Evolutionary conservation across 2,888 invertebrate genomes (phyloP).

Genomic region (Patella ulyssiponensis): DNA sequence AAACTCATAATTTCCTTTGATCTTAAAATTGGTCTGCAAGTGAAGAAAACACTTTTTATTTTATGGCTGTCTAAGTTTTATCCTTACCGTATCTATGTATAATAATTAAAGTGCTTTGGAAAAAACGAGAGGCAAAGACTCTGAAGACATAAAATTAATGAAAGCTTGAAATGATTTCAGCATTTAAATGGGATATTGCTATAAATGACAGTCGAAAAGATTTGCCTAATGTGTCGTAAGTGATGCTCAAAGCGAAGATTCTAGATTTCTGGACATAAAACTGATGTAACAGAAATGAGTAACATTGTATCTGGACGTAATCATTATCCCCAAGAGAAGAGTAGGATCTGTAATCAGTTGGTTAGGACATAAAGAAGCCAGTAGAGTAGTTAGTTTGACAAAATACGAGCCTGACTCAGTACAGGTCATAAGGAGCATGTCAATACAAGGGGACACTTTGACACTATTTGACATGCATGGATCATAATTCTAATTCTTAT

Average conservation of each 20-base stretch:
- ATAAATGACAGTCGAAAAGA: conserved; percentile 2
- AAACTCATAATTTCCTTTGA: no score
- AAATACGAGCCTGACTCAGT: conserved; percentile 5
- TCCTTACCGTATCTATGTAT: background rate
- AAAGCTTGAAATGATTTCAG: conserved; percentile 1
- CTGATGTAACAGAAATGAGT: conserved; percentile 1
- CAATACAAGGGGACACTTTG: background rate
- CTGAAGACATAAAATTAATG: conserved; percentile 7
- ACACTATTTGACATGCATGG: background rate
- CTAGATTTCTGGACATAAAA: conserved; percentile 5
- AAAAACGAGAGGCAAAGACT: background rate
- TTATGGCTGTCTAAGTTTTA: background rate
- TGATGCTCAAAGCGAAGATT: background rate
- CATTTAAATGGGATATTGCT: background rate
- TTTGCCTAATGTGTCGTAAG: background rate
- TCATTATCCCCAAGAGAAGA: background rate
- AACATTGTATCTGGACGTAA: background rate
- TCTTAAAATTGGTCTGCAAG: no score
- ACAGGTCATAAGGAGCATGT: background rate
- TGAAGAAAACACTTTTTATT: no score
- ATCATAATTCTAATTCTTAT: no score
- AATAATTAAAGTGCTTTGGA: background rate
- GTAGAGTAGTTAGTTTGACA: conserved; percentile 4
- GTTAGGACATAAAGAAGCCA: background rate
- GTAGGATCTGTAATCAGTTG: background rate